phyloP scores from a whole-genome alignment of 2,888 invertebrate genomes.

The Griposia aprilina region DNA sequence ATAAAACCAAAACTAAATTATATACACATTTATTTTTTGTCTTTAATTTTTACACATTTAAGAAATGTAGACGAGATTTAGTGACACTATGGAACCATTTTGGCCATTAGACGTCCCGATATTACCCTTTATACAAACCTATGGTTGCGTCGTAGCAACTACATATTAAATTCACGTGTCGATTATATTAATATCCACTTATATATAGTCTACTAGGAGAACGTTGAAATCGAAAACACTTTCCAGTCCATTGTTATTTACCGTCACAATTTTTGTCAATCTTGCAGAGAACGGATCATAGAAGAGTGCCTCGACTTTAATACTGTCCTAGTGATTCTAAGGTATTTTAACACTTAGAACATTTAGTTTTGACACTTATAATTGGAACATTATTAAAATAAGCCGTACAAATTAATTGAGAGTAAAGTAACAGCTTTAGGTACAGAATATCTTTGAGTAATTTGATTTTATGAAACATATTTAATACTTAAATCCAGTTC shows the following conservation, averaged over 20 bases:
- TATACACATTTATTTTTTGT: slow-evolving; percentile 80
- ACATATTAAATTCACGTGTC: slow-evolving; percentile 65
- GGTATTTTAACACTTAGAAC: slow-evolving; percentile 57
- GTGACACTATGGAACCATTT: slow-evolving; percentile 64
- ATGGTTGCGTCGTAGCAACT: slow-evolving; percentile 62
- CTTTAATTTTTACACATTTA: slow-evolving; percentile 77
- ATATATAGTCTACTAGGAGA: slow-evolving; percentile 42
- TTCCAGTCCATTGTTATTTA: background rate
- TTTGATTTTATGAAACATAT: slow-evolving; percentile 63
- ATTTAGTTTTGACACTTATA: slow-evolving; percentile 67
- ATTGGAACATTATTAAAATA: slow-evolving; percentile 66
- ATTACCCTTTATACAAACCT: slow-evolving; percentile 68
- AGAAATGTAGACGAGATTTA: slow-evolving; percentile 73
- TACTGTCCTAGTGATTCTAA: slow-evolving; percentile 46
- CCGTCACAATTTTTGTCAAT: slow-evolving; percentile 16
- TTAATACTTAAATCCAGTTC: slow-evolving; percentile 53
- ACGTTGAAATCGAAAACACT: slow-evolving; percentile 27
- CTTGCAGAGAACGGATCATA: background rate
- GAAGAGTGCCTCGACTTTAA: slow-evolving; percentile 12
- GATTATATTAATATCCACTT: slow-evolving; percentile 59
- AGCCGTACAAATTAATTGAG: slow-evolving; percentile 67
- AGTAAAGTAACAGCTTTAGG: slow-evolving; percentile 62
- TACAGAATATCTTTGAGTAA: slow-evolving; percentile 65
- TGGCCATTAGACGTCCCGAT: slow-evolving; percentile 62
- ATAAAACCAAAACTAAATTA: slow-evolving; percentile 56